A percentile compares a stretch with the other conserved stretches of the same genome.
Evolutionary conservation across 2,888 invertebrate species (phyloP).

Genomic region (Harmothoe impar): DNA sequence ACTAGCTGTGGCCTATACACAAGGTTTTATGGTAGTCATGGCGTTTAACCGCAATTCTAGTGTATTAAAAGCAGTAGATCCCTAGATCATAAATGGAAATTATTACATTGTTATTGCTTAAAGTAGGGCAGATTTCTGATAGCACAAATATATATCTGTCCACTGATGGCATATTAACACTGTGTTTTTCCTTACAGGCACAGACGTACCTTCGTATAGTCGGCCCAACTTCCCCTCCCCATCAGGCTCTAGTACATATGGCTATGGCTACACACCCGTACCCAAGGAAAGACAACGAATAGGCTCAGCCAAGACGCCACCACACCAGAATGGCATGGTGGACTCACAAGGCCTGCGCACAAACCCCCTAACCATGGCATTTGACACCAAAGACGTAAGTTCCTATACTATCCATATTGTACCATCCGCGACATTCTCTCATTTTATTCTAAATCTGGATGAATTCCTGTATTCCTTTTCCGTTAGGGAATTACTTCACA

Average conservation of each 20-base stretch:
- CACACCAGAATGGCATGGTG: constrained; percentile 59
- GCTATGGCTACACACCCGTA: constrained; percentile 45
- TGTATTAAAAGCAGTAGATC: too few species aligned
- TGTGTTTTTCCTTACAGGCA: constrained; percentile 64
- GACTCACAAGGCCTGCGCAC: constrained; percentile 47
- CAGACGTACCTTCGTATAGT: constrained; percentile 67
- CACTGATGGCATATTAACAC: too few species aligned
- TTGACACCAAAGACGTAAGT: constrained; percentile 65
- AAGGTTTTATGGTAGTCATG: too few species aligned
- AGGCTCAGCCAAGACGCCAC: constrained; percentile 58
- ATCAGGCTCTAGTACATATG: constrained; percentile 43
- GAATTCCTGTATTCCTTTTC: too few species aligned
- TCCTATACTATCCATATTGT: background rate
- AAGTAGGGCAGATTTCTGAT: too few species aligned
- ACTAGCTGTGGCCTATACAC: too few species aligned
- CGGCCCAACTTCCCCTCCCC: constrained; percentile 71
- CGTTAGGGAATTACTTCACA: too few species aligned
- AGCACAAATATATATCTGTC: too few species aligned
- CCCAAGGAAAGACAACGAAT: constrained; percentile 61
- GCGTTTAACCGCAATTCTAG: too few species aligned
- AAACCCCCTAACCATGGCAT: constrained; percentile 63
- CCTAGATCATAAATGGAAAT: too few species aligned
- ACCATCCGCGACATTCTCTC: background rate
- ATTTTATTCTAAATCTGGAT: too few species aligned
- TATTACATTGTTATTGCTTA: too few species aligned